A percentile compares a stretch with the other conserved stretches of the same genome.
phyloP scores from a whole-genome alignment of 2,888 invertebrate genomes.

The Drosophila dives region DNA sequence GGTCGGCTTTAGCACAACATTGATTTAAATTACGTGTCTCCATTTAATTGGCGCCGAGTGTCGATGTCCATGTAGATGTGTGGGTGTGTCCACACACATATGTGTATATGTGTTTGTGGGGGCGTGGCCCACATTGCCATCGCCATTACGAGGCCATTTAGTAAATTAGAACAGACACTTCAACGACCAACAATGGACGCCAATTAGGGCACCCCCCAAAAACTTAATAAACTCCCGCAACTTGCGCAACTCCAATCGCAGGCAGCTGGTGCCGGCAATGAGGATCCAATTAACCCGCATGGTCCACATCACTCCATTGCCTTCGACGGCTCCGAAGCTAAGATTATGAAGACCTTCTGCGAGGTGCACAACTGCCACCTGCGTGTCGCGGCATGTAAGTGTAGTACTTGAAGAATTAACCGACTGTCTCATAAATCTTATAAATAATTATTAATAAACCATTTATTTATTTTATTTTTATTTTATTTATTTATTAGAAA shows the following conservation, averaged over 20 bases:
- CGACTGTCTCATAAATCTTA: background rate
- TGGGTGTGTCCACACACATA: background rate
- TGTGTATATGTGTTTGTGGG: constrained; percentile 1
- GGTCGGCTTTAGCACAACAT: constrained; percentile 75
- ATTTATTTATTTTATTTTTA: background rate
- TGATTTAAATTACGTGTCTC: constrained; percentile 81
- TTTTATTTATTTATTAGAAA: background rate
- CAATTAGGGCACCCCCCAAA: constrained; percentile 53
- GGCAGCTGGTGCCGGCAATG: constrained; percentile 78
- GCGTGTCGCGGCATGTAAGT: constrained; percentile 81
- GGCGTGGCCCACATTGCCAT: constrained; percentile 44
- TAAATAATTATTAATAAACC: background rate
- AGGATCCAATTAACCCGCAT: constrained; percentile 74
- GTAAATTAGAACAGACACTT: constrained; percentile 72
- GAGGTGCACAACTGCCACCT: constrained; percentile 79
- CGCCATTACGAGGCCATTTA: constrained; percentile 66
- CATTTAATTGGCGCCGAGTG: constrained; percentile 78
- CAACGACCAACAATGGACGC: constrained; percentile 55
- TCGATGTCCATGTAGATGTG: constrained; percentile 55
- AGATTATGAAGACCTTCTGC: constrained; percentile 81
- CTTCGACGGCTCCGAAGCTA: constrained; percentile 81
- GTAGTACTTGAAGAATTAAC: background rate
- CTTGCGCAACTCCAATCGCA: constrained; percentile 33
- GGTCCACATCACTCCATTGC: constrained; percentile 64
- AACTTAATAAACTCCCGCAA: constrained; percentile 53